Evolutionary conservation across 2,888 invertebrate species (phyloP), one percentile per base, ranked within the genome.

Genomic region (Tyria jacobaeae): DNA sequence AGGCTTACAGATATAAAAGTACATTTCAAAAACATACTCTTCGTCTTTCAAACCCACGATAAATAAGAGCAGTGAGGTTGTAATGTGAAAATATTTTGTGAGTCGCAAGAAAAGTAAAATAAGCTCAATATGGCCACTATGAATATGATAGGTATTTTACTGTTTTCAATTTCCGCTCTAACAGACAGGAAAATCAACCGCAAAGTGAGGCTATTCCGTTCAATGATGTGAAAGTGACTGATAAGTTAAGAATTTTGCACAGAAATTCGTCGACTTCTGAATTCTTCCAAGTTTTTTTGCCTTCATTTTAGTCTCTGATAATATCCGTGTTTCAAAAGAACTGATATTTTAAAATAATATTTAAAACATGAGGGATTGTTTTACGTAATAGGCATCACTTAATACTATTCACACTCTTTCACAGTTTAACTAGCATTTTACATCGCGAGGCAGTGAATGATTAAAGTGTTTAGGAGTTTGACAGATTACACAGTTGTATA

Each of bases 191-290:
- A 82, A 84, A 82, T 82, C 79, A 78, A 79, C 75, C 71, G 78
- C 75, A 74, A 77, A 75, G 71, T 70, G 74, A 63, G 65, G 78
- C 78, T 73, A 78, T 76, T 74, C 68, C 65, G 80, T 67, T 71
- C 80, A 80, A 75, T 82, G 82, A 78, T 75, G 82, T 76, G 79
- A 67, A 71, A 82, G 69, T 81, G 76, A 83, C 80, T 80, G 84
- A 85, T 84, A 84, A 81, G 75, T 79, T 64, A 66, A 52, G 65
- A 76, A 74, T 76, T 66, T 68, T 56, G 58, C 53, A 61, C 21
- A 68, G 60, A 58, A 71, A 76, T 73, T 75, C 69, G 70, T 25
- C 58, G 51, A 63, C 60, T 69, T 76, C 69, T 65, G 62, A 58
- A 74, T 74, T 64, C 64, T 76, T 73, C 47, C 50, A 56, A 62